A percentile compares a stretch with the other conserved stretches of the same genome.
Conservation (phyloP, 2,797 vertebrate genomes). For the Cynopterus sphinx region DNA sequence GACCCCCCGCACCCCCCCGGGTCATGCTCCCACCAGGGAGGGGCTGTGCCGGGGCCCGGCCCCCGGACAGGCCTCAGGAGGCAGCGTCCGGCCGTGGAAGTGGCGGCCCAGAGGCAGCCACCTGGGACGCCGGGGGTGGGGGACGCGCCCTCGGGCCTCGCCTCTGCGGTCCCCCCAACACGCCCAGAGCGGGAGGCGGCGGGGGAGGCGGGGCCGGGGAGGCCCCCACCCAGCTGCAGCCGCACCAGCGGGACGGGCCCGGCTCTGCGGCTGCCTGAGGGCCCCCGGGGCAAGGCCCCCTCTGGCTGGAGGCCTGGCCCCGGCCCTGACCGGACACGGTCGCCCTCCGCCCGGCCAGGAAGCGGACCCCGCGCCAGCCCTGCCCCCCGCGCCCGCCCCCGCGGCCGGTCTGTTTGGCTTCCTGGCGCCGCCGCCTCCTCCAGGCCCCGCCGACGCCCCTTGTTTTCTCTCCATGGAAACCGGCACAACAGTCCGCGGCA, state of each 20-base stretch:
- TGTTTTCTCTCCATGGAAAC: slow-evolving; percentile 98
- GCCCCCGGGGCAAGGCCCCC: not conserved
- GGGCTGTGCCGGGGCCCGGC: not conserved
- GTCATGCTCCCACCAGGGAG: not conserved
- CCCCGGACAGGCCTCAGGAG: not conserved
- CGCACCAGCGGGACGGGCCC: not conserved
- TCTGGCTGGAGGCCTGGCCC: not conserved
- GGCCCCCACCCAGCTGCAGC: not conserved
- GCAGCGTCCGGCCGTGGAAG: too few relatives aligned
- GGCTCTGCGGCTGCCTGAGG: not conserved
- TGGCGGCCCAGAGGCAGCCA: not conserved
- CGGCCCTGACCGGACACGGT: too few relatives aligned
- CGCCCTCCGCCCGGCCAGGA: not conserved
- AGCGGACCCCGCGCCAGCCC: not conserved
- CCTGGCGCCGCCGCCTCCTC: slow-evolving; percentile 79
- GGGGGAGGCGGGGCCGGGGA: rapidly evolving
- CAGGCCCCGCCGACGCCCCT: slow-evolving; percentile 86
- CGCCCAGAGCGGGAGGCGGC: not conserved
- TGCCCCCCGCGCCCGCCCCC: not conserved
- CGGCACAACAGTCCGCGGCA: slow-evolving; percentile 88
- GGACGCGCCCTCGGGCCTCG: not conserved
- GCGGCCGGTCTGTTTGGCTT: not conserved
- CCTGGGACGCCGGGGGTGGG: rapidly evolving
- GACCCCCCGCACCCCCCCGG: not conserved
- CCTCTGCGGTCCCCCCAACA: too few relatives aligned